Percentiles rank a stretch among this genome's conserved stretches.
Evolutionary conservation across 2,888 invertebrate species (phyloP).

Genomic region (Cremastobaeus sp.): DNA sequence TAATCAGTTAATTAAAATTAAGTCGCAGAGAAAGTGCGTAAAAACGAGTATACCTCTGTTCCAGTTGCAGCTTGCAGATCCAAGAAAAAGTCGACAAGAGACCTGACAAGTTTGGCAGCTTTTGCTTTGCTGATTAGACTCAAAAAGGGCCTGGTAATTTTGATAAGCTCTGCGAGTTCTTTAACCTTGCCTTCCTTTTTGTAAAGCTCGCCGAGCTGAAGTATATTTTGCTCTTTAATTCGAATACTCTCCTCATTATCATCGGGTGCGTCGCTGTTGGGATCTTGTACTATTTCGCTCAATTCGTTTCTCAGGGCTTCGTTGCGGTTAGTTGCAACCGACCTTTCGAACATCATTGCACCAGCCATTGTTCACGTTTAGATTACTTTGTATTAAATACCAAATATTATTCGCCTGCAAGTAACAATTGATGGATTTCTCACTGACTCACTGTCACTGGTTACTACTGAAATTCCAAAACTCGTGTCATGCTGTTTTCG

Average conservation of each 20-base stretch:
- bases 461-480: slow-evolving; percentile 39
- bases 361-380: slow-evolving; percentile 87
- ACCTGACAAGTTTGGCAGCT: slow-evolving; percentile 98
- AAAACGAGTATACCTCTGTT: slow-evolving; percentile 90
- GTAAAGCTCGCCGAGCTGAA: slow-evolving; percentile 94
- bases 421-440: too few species aligned
- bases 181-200: slow-evolving; percentile 96
- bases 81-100: slow-evolving; percentile 97
- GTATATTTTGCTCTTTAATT: slow-evolving; percentile 94
- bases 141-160: slow-evolving; percentile 96
- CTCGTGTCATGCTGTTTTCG: slow-evolving; percentile 60
- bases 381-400: too few species aligned
- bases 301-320: slow-evolving; percentile 83
- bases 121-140: slow-evolving; percentile 98
- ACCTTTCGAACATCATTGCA: slow-evolving; percentile 92
- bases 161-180: slow-evolving; percentile 94
- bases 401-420: too few species aligned
- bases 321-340: slow-evolving; percentile 86
- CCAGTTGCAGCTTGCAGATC: slow-evolving; percentile 98
- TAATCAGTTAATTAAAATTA: not conserved
- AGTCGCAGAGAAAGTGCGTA: too few species aligned
- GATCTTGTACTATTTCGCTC: slow-evolving; percentile 88
- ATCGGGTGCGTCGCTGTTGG: slow-evolving; percentile 86
- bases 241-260: slow-evolving; percentile 95
- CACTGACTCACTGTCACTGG: too few species aligned